Base-by-base conservation (phyloP, 37 sponge, comb jelly and placozoan species). In the Lycopodina hypogea region DNA sequence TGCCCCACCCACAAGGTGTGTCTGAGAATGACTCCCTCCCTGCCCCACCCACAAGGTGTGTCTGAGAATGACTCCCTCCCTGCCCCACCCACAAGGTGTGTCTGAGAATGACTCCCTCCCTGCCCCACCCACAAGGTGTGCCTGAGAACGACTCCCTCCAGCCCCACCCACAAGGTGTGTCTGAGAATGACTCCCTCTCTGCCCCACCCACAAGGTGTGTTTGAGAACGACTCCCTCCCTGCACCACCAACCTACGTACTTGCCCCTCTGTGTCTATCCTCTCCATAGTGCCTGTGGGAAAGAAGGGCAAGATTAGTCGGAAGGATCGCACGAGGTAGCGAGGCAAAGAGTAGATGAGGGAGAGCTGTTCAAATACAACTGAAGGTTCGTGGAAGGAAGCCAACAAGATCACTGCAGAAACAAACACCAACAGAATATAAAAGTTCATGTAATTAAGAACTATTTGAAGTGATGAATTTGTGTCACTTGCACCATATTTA, bases 211-310 rank as follows among this genome's bases (percentile, higher is more conserved):
- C n/a, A n/a, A n/a, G n/a, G n/a, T n/a, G n/a, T n/a, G n/a, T n/a
- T n/a, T n/a, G n/a, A n/a, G n/a, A n/a, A n/a, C n/a, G n/a, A n/a
- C n/a, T n/a, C 45, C 26, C 59, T 14, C 59, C 26, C 59, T 6
- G 24, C 26, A 21, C 3, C 21, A 4, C 59, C 26, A 21, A 26
- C 37, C 3, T 33, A 22, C 60, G 71, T 30, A 96, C 83, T 65
- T 96, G 96, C 53, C 96, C 96, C 68, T 96, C 96, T 21, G 67
- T 71, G 77, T 96, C 96, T 9, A 96, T 78, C 42, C 93, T 82
- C 84, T 96, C 96, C 96, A 96, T 96, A 21, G 96, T 96, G 11
- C 84, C 93, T 2, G 96, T 96, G 36, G 96, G 90, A 83, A 96
- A 96, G 86, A 86, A 92, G 2, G 96, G 96, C 1, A 96, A 82